Conservation (phyloP, 2,797 vertebrate genomes). For the Odontamblyopus lacepedii region DNA sequence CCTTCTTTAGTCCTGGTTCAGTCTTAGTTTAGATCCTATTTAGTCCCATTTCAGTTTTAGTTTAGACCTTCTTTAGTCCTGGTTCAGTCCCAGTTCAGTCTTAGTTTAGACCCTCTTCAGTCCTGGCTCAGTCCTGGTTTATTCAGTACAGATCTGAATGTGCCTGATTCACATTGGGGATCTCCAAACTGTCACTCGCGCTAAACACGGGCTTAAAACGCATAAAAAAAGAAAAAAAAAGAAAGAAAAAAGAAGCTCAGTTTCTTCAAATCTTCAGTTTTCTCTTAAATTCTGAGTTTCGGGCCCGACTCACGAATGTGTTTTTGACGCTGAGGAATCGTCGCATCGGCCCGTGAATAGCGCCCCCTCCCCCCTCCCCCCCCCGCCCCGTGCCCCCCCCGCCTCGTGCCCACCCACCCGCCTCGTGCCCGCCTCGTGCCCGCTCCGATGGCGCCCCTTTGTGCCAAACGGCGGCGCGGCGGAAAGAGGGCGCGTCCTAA, state of each 20-base stretch:
- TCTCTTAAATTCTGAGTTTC: background rate
- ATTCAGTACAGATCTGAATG: background rate
- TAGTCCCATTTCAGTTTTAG: too few species aligned
- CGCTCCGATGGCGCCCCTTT: background rate
- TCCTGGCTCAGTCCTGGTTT: background rate
- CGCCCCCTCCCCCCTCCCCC: background rate
- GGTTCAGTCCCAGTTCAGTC: too few species aligned
- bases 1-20: too few species aligned
- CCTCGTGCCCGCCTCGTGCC: background rate
- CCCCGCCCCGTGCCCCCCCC: too few species aligned
- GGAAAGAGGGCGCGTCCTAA: constrained; percentile 1
- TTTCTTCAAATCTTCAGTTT: background rate
- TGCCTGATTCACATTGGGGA: background rate
- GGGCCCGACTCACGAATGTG: background rate
- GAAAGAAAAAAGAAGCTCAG: too few species aligned
- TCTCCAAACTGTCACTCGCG: too few species aligned
- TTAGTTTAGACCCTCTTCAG: background rate
- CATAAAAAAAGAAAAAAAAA: too few species aligned
- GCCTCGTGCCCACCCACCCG: too few species aligned
- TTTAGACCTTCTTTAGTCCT: background rate
- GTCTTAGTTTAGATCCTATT: too few species aligned
- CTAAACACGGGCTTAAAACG: too few species aligned
- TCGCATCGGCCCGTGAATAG: background rate
- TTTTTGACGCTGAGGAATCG: background rate
- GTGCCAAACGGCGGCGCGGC: background rate